Conservation (phyloP, 2,113 vertebrate species). For the Acanthochromis polyacanthus region DNA sequence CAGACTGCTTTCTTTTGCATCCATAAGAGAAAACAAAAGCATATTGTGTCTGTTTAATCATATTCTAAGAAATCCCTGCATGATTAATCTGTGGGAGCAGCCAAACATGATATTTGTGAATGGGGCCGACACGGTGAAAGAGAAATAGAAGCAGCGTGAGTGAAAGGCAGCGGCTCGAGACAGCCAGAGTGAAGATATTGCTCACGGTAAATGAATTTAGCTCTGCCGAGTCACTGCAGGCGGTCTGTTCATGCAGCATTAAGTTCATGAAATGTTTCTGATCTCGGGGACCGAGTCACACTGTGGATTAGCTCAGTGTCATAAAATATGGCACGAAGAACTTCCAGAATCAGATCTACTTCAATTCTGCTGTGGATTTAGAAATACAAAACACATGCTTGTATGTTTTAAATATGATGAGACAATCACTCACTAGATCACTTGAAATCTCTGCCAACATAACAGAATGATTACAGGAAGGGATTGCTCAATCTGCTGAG, state of each 20-base stretch:
- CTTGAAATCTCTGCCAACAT: too few species aligned
- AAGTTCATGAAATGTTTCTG: constrained; percentile 35
- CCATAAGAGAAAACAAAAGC: background rate
- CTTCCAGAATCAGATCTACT: background rate
- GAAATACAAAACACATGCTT: background rate
- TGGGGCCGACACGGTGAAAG: background rate
- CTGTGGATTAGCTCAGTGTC: background rate
- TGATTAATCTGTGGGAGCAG: background rate
- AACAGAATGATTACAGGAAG: too few species aligned
- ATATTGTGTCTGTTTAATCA: background rate
- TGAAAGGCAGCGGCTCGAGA: background rate
- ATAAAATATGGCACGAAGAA: background rate
- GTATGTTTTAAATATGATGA: too few species aligned
- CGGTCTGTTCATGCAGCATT: constrained; percentile 40
- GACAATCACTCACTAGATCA: too few species aligned
- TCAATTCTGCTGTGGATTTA: background rate
- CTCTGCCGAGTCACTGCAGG: constrained; percentile 21
- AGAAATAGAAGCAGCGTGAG: background rate
- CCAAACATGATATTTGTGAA: background rate
- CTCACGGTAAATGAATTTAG: constrained; percentile 22
- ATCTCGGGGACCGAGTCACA: constrained; percentile 6
- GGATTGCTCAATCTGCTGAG: too few species aligned
- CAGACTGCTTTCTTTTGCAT: background rate
- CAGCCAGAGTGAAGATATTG: background rate
- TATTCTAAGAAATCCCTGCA: background rate